Conservation (phyloP, 2,797 vertebrate species). For the Phoebastria nigripes region DNA sequence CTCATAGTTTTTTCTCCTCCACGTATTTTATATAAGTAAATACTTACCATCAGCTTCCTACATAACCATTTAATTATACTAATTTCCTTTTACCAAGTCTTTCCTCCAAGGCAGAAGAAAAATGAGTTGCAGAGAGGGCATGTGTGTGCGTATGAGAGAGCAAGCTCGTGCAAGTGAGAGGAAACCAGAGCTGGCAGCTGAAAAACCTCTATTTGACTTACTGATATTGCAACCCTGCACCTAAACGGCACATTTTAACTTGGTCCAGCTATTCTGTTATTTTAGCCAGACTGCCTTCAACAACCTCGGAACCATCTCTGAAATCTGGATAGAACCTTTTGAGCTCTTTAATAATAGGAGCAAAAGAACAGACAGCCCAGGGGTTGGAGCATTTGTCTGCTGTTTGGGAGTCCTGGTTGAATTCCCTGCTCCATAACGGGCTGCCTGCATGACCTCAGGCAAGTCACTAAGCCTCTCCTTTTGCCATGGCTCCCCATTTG, state of each 20-base stretch:
- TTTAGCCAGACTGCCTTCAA: conserved; percentile 46
- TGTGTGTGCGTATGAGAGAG: neutral
- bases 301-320: conserved; percentile 53
- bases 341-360: neutral
- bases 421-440: neutral
- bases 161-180: neutral
- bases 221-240: conserved; percentile 55
- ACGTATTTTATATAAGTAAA: conserved; percentile 16
- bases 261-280: conserved; percentile 41
- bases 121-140: neutral
- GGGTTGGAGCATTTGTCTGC: conserved; percentile 1
- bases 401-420: neutral
- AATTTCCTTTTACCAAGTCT: conserved; percentile 46
- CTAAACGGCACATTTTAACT: conserved; percentile 28
- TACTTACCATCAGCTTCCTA: neutral
- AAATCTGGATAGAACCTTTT: conserved; percentile 15
- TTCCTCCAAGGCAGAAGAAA: neutral
- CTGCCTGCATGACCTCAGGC: conserved; percentile 24
- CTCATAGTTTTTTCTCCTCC: neutral
- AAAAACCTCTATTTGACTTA: conserved; percentile 45
- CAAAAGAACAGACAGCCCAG: conserved; percentile 13
- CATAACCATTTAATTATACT: conserved; percentile 22
- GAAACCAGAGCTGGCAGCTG: conserved; percentile 12
- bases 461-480: conserved; percentile 17
- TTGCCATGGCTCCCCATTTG: neutral